Percentiles rank a stretch among this genome's conserved stretches.
Evolutionary conservation across 92 coral and sea anemone species (phyloP).

Genomic region (Virgularia gustaviana): DNA sequence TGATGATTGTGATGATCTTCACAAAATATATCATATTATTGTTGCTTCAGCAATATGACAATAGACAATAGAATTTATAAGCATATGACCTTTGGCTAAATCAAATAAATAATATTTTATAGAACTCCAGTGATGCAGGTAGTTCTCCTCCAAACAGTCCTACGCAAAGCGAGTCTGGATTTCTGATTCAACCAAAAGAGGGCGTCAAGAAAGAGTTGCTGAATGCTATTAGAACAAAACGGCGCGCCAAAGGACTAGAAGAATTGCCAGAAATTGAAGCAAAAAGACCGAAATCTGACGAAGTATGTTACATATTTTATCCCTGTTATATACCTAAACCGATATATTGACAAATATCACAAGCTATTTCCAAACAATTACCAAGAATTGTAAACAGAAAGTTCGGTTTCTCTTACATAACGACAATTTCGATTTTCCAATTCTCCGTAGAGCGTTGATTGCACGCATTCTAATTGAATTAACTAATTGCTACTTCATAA

Average conservation of each 20-base stretch:
- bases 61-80: background rate
- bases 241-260: slow-evolving; percentile 88
- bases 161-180: background rate
- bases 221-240: slow-evolving; percentile 72
- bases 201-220: slow-evolving; percentile 82
- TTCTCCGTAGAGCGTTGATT: too few relatives aligned
- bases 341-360: too few relatives aligned
- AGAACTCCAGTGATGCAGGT: slow-evolving; percentile 30
- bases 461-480: too few relatives aligned
- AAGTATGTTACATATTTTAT: slow-evolving; percentile 55
- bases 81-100: background rate
- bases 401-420: too few relatives aligned
- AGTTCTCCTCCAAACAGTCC: slow-evolving; percentile 37
- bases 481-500: too few relatives aligned
- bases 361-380: too few relatives aligned
- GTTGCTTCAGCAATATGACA: too few relatives aligned
- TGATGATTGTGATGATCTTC: too few relatives aligned
- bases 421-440: too few relatives aligned
- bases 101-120: background rate
- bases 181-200: slow-evolving; percentile 57
- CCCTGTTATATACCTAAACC: too few relatives aligned
- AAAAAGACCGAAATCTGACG: slow-evolving; percentile 67
- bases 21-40: too few relatives aligned
- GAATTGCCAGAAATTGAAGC: slow-evolving; percentile 81
- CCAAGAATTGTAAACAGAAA: too few relatives aligned